phyloP scores from a whole-genome alignment of 2,888 invertebrate genomes.

The Eubasilissa splendida region DNA sequence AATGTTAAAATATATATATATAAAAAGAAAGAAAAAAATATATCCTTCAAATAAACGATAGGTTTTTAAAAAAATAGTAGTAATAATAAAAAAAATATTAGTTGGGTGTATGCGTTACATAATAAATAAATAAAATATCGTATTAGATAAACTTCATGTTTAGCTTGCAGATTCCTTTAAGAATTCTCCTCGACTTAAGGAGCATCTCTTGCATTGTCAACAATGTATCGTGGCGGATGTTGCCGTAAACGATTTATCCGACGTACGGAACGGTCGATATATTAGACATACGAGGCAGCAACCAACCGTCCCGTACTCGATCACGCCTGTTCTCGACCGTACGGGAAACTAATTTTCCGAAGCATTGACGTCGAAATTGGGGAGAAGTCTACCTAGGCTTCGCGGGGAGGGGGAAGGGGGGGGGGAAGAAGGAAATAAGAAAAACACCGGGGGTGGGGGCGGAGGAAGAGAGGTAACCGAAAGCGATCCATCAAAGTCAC shows the following conservation, averaged over 20 bases:
- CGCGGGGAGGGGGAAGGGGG: constrained; percentile 9
- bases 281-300: constrained; percentile 32
- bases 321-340: constrained; percentile 46
- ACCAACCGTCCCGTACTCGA: constrained; percentile 40
- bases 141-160: too few species aligned
- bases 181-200: too few species aligned
- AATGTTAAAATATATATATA: too few species aligned
- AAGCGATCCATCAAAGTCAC: constrained; percentile 58
- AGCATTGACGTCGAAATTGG: constrained; percentile 55
- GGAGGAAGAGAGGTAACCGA: constrained; percentile 42
- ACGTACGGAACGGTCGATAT: constrained; percentile 23
- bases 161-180: too few species aligned
- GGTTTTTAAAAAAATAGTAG: too few species aligned
- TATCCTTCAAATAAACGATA: too few species aligned
- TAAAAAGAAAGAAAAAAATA: too few species aligned
- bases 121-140: too few species aligned
- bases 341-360: constrained; percentile 57
- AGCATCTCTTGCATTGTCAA: not conserved
- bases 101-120: too few species aligned
- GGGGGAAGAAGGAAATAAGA: constrained; percentile 2
- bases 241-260: constrained; percentile 35
- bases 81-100: too few species aligned
- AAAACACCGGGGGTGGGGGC: constrained; percentile 1
- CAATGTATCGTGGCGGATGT: constrained; percentile 8
- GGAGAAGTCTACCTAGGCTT: constrained; percentile 26